Evolutionary conservation across 2,888 invertebrate species (phyloP), one percentile per base, ranked within the genome.

Genomic region (Sycophila texana): DNA sequence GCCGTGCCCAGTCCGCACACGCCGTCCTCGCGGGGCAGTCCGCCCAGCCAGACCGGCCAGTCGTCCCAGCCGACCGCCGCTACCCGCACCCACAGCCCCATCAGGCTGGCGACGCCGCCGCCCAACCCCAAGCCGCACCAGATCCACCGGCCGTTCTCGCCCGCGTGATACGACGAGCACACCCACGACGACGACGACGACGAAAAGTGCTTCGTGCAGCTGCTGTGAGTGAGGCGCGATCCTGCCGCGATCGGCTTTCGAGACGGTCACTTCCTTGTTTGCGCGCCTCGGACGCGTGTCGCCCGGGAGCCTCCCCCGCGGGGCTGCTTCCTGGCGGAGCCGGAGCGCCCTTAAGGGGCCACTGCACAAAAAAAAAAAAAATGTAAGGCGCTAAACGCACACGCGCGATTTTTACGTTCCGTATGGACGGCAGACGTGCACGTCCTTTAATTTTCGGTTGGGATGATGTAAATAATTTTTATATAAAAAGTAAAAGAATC

Each of bases 141-240:
- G 83, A 88, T 90, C 65, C 90, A 90, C 83, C 87, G 90, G 84
- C 90, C 90, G 0, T 90, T 90, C 77, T 90, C 90, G 86, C 90
- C 90, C 75, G 90, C 90, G 90, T 90, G 90, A 90, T 90, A 89
- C 86, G 84, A 83, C 65, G 84, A 83, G 63, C 71, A 63, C 66
- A 80, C 78, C 65, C 74, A 74, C 72, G 80, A 77, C 74, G 81
- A 82, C 67, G 75, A 75, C 70, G 80, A 77, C 75, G 81, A 82
- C 67, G 83, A 81, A 81, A 85, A 84, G 78, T 84, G 83, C 53
- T 86, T 87, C 63, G 68, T 58, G 82, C 83, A 87, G 74, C 83
- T 88, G 74, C 84, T 86, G 84, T 86, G 87, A 88, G 82, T 26
- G 26, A 26, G 26, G 26, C 26, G 26, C 72, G 68, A 66, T 16